phyloP scores from a whole-genome alignment of 2,113 vertebrate species.

The Dasypus novemcinctus region DNA sequence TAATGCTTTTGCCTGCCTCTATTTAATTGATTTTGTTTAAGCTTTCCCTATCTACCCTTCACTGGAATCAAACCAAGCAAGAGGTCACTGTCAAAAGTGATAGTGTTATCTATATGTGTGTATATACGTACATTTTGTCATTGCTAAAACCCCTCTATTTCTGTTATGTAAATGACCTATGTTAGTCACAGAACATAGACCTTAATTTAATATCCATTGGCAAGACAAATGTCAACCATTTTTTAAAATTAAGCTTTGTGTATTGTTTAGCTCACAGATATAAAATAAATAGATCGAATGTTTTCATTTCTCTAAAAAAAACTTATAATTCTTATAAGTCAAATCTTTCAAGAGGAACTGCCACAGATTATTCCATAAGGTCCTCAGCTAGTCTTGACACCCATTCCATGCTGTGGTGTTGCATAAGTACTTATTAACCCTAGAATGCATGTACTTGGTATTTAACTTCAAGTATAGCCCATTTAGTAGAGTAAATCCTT shows the following conservation, averaged over 20 bases:
- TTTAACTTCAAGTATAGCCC: background rate
- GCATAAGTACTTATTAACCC: conserved; percentile 55
- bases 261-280: conserved; percentile 18
- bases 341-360: background rate
- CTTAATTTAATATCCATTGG: conserved; percentile 52
- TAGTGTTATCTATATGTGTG: background rate
- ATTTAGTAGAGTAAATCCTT: background rate
- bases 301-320: conserved; percentile 37
- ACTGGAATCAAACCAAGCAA: conserved; percentile 15
- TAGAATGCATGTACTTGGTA: background rate
- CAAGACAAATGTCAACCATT: conserved; percentile 44
- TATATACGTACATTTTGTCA: conserved; percentile 12
- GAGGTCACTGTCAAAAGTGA: background rate
- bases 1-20: background rate
- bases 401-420: conserved; percentile 21
- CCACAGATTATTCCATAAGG: background rate
- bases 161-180: conserved; percentile 14
- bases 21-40: conserved; percentile 66
- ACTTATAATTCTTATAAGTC: background rate
- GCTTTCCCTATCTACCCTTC: conserved; percentile 10
- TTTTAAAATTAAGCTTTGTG: conserved; percentile 50
- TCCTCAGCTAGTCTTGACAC: background rate
- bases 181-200: conserved; percentile 65
- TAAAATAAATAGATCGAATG: conserved; percentile 41
- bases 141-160: conserved; percentile 10